phyloP scores from a whole-genome alignment of 1,140 invertebrate species.

The Cydia strobilella region DNA sequence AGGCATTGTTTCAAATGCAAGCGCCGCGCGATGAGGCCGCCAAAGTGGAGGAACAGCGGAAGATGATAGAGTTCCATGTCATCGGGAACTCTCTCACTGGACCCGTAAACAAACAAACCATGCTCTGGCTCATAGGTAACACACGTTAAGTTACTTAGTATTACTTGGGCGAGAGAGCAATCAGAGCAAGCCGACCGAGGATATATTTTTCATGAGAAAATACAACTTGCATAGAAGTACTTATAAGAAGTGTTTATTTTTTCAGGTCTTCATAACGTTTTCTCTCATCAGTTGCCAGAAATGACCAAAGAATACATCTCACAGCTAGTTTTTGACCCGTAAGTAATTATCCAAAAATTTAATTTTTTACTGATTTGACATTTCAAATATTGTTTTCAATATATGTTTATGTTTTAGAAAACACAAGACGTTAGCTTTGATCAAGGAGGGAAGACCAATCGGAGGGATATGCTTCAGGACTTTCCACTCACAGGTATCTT shows the following conservation, averaged over 20 bases:
- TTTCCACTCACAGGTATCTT: conserved; percentile 88
- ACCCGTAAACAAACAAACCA: conserved; percentile 93
- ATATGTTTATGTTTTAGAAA: conserved; percentile 83
- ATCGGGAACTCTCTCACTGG: conserved; percentile 95
- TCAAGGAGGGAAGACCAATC: conserved; percentile 96
- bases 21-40: conserved; percentile 94
- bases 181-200: too few relatives aligned
- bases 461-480: conserved; percentile 99
- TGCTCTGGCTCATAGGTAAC: conserved; percentile 91
- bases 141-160: too few relatives aligned
- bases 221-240: too few relatives aligned
- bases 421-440: conserved; percentile 95
- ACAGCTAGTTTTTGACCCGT: conserved; percentile 98
- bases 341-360: conserved; percentile 74
- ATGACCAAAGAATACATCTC: conserved; percentile 99
- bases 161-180: too few relatives aligned
- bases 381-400: too few relatives aligned
- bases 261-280: conserved; percentile 94
- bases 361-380: neutral
- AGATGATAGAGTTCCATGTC: conserved; percentile 96
- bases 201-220: too few relatives aligned
- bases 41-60: conserved; percentile 92
- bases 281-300: conserved; percentile 96
- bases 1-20: conserved; percentile 90
- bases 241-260: conserved; percentile 3